phyloP scores from a whole-genome alignment of 2,113 vertebrate species.

The Apodemus speciosus region DNA sequence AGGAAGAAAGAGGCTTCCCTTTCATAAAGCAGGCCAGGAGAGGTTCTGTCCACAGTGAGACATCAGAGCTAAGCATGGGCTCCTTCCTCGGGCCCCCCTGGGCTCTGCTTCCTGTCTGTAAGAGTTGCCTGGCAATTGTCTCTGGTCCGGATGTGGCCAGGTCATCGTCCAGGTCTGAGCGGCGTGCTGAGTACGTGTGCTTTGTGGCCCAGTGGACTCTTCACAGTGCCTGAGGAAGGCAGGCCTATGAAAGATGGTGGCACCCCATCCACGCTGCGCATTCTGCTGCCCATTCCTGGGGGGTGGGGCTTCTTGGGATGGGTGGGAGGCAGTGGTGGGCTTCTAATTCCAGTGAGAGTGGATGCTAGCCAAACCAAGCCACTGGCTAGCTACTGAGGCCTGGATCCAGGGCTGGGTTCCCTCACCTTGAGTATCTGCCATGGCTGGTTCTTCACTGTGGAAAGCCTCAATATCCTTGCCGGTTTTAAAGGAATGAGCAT shows the following conservation, averaged over 20 bases:
- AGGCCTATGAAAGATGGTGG: not conserved
- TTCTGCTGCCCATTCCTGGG: slow-evolving; percentile 3
- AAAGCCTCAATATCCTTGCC: not conserved
- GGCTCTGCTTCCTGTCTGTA: not conserved
- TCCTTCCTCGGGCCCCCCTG: not conserved
- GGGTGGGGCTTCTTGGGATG: slow-evolving; percentile 17
- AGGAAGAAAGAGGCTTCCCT: not conserved
- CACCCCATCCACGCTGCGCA: not conserved
- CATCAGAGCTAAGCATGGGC: accelerated
- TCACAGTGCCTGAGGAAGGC: not conserved
- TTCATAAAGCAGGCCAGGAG: not conserved
- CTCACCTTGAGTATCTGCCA: no score
- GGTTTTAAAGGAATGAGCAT: not conserved
- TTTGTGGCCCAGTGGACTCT: slow-evolving; percentile 26
- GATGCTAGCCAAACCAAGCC: not conserved
- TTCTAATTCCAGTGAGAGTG: not conserved
- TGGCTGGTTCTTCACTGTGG: not conserved
- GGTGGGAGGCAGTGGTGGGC: not conserved
- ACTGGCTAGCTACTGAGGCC: not conserved
- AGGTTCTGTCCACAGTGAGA: not conserved
- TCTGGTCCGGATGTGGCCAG: not conserved
- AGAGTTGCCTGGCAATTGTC: not conserved
- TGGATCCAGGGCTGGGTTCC: not conserved
- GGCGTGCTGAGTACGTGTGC: not conserved
- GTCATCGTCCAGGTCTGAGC: not conserved